Percentiles rank a stretch among this genome's conserved stretches.
These are phyloP conservation scores for Radopholus similis DNA, from an alignment of 1,140 invertebrate species.

Conservation along the genomic window DNA sequence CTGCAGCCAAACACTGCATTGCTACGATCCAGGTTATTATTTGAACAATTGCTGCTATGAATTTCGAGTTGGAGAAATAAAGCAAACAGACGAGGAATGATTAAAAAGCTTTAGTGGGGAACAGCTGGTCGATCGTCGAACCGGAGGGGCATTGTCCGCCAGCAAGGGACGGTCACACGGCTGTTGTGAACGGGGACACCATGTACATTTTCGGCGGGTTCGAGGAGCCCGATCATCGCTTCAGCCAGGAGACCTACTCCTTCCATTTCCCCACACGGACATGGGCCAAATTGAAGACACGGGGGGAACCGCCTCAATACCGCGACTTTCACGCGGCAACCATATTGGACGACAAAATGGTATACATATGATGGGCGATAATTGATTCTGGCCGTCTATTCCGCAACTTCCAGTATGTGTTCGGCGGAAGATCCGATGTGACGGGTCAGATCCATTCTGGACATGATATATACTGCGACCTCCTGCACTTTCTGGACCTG, in stretches of 20 bases:
- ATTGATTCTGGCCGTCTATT: neutral
- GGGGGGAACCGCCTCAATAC: slow-evolving; percentile 69
- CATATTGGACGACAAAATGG: slow-evolving; percentile 70
- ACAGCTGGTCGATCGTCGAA: slow-evolving; percentile 69
- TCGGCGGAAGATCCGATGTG: slow-evolving; percentile 73
- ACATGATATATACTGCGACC: slow-evolving; percentile 73
- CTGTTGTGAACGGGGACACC: slow-evolving; percentile 73
- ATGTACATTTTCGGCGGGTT: slow-evolving; percentile 86
- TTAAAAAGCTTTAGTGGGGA: slow-evolving; percentile 64
- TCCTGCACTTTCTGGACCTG: slow-evolving; percentile 74
- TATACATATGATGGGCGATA: neutral
- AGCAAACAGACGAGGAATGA: too few species aligned
- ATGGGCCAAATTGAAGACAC: slow-evolving; percentile 55
- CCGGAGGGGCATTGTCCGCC: slow-evolving; percentile 71
- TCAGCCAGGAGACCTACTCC: slow-evolving; percentile 74
- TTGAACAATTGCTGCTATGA: too few species aligned
- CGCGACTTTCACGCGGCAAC: slow-evolving; percentile 83
- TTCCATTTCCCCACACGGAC: slow-evolving; percentile 69
- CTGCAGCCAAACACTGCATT: slow-evolving; percentile 74
- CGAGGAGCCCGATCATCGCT: slow-evolving; percentile 73
- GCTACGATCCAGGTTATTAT: slow-evolving; percentile 71
- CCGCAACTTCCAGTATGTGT: slow-evolving; percentile 67
- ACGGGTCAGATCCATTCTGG: slow-evolving; percentile 67
- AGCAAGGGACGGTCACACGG: slow-evolving; percentile 81
- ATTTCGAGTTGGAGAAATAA: too few species aligned